These are phyloP conservation scores for Linepithema humile DNA, from an alignment of 1,140 invertebrate species.

Conservation along the genomic window DNA sequence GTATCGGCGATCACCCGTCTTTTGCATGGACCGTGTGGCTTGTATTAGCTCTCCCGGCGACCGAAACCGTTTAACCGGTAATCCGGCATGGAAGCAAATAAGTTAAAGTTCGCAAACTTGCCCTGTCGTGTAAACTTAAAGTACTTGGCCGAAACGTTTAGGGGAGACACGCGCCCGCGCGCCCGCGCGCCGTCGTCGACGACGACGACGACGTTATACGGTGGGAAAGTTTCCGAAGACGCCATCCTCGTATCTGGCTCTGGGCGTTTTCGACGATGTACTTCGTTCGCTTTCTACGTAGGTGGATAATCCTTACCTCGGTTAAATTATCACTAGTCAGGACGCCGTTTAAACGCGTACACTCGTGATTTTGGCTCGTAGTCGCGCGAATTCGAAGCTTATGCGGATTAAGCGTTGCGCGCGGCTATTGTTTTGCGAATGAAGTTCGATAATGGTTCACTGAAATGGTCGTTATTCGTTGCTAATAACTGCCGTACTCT, in stretches of 20 bases:
- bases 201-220: slow-evolving; percentile 41
- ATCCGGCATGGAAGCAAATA: slow-evolving; percentile 56
- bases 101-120: slow-evolving; percentile 60
- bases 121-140: slow-evolving; percentile 53
- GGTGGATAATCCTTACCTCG: slow-evolving; percentile 11
- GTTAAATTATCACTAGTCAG: slow-evolving; percentile 51
- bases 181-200: slow-evolving; percentile 5
- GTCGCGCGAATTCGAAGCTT: slow-evolving; percentile 26
- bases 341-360: slow-evolving; percentile 18
- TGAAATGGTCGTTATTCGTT: slow-evolving; percentile 7
- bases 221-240: slow-evolving; percentile 60
- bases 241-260: slow-evolving; percentile 33
- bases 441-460: slow-evolving; percentile 23
- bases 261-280: slow-evolving; percentile 43
- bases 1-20: slow-evolving; percentile 35
- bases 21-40: slow-evolving; percentile 29
- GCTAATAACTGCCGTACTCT: slow-evolving; percentile 14
- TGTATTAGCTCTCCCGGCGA: slow-evolving; percentile 39
- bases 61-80: slow-evolving; percentile 54
- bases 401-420: slow-evolving; percentile 29
- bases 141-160: slow-evolving; percentile 57
- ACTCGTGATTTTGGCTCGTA: not conserved
- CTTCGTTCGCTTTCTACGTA: slow-evolving; percentile 29
- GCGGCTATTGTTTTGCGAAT: slow-evolving; percentile 13
- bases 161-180: slow-evolving; percentile 39